Evolutionary conservation across 2,113 vertebrate species (phyloP).

Genomic region (Calonectris borealis): DNA sequence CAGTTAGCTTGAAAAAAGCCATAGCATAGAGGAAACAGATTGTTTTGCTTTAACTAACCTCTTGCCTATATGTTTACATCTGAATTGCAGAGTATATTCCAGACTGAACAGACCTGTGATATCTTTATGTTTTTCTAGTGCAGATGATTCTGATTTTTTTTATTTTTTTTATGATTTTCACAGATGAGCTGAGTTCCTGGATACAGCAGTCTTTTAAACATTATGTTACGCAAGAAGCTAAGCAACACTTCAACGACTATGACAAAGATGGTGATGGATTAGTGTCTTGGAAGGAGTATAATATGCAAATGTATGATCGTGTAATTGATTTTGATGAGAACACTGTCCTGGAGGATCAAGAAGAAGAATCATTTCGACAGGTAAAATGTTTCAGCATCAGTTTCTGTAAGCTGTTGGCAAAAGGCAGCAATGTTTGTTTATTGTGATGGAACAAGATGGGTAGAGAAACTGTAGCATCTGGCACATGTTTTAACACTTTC

Average conservation of each 20-base stretch:
- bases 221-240: conserved; percentile 91
- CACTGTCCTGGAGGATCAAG: conserved; percentile 81
- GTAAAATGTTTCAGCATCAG: conserved; percentile 70
- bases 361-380: conserved; percentile 90
- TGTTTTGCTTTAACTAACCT: neutral
- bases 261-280: conserved; percentile 83
- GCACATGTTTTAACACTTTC: conserved; percentile 20
- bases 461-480: neutral
- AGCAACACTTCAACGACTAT: conserved; percentile 86
- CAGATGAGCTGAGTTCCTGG: conserved; percentile 93
- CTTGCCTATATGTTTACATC: neutral
- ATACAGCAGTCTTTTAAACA: conserved; percentile 93
- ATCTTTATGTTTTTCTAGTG: neutral
- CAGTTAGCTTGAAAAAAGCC: neutral
- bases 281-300: conserved; percentile 94
- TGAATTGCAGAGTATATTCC: neutral
- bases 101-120: neutral
- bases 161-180: conserved; percentile 19
- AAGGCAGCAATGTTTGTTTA: neutral
- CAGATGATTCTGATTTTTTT: neutral
- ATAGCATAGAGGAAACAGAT: neutral
- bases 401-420: conserved; percentile 3
- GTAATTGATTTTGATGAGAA: conserved; percentile 84
- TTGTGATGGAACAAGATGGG: neutral
- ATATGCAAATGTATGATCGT: conserved; percentile 84